phyloP scores from a whole-genome alignment of 2,113 vertebrate species.

The Ptyas mucosa region DNA sequence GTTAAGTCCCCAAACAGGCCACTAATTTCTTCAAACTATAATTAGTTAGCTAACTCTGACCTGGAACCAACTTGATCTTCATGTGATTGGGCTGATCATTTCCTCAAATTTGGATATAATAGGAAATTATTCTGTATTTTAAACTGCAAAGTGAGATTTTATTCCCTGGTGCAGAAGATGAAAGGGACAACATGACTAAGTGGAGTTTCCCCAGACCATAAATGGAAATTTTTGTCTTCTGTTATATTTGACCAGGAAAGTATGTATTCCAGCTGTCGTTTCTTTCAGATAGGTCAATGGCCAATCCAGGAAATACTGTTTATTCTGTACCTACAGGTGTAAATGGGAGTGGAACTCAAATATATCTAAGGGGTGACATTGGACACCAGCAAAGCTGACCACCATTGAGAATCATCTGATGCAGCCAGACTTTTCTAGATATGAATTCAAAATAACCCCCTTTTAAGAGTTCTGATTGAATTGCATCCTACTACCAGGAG shows the following conservation, averaged over 20 bases:
- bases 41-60: not conserved
- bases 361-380: not conserved
- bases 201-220: not conserved
- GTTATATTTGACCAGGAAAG: not conserved
- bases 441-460: not conserved
- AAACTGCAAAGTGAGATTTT: not conserved
- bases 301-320: not conserved
- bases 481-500: not conserved
- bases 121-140: not conserved
- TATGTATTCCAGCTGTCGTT: not conserved
- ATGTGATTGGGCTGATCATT: not conserved
- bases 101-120: not conserved
- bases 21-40: not conserved
- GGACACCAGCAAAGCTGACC: not conserved
- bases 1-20: not conserved
- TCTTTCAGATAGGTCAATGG: not conserved
- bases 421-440: not conserved
- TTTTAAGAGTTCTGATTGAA: not conserved
- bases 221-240: not conserved
- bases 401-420: not conserved
- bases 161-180: not conserved
- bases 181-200: not conserved
- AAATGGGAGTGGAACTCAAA: not conserved
- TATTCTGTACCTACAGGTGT: not conserved
- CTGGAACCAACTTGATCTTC: not conserved